Base-by-base conservation (phyloP, 2,797 vertebrate species). In the Gallinago solitaria region DNA sequence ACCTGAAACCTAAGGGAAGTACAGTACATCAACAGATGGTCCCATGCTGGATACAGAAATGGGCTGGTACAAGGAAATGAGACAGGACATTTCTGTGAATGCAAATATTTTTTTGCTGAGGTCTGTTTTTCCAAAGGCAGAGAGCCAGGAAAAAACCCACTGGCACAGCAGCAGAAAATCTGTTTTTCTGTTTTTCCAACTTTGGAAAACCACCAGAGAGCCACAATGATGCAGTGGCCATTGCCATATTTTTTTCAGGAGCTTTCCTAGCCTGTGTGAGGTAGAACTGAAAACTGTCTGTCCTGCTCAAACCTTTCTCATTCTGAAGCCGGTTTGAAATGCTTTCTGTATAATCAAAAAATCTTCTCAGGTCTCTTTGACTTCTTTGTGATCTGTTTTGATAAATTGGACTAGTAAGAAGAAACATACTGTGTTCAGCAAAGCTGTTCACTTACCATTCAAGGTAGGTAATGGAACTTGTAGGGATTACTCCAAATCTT, bases 81-180 rank as follows among this genome's bases (percentile, higher is more conserved):
- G 48, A 67, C 11, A 75, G 81, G 59, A 61, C 7, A 3, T 95
- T 92, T 81, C 39, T 57, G 30, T 81, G 33, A 89, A 78, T 75
- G 41, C 32, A 92, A 91, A 82, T 91, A 59, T 75, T 80, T 88
- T 43, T 94, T 93, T 92, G 39, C 82, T 78, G 61, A 90, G 54
- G 10, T 81, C 25, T 95, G 28, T 90, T 90, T 95, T 94, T 93
- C 76, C 79, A 71, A 69, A 90, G 80, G 69, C 87, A 95, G 39
- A 83, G 33, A 53, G 82, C 23, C 53, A 89, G 87, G 73, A 80
- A 81, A 92, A 86, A 89, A 16, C 4, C 8, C 32, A 68, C 12
- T 15, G 6, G 33, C n/a, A 73, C 14, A 47, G 61, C 41, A 24
- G 2, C 69, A 93, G 23, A 2, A 1, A 43, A 78, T 90, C 37